Conservation (phyloP, 1,140 invertebrate species). For the Brachystomella parvula region DNA sequence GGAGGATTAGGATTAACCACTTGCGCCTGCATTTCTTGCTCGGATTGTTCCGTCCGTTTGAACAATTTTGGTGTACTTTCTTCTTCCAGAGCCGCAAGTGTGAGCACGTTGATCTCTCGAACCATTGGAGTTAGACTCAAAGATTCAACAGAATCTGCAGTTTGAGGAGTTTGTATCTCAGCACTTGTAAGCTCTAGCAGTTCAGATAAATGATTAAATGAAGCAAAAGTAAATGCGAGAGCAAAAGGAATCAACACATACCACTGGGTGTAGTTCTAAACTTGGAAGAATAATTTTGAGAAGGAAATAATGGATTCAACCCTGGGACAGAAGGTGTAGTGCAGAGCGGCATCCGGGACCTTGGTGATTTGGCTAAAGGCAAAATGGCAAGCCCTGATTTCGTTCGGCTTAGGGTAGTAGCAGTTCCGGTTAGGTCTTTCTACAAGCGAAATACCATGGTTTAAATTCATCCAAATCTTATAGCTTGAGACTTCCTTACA, state of each 20-base stretch:
- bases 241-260: background rate
- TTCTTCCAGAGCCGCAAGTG: slow-evolving; percentile 22
- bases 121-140: slow-evolving; percentile 31
- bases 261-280: background rate
- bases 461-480: no score
- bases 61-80: background rate
- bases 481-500: no score
- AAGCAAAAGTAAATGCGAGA: background rate
- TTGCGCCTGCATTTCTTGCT: background rate
- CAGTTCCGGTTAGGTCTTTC: no score
- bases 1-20: background rate
- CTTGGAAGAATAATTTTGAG: background rate
- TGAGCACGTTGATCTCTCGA: slow-evolving; percentile 30
- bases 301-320: slow-evolving; percentile 9
- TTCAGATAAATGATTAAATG: background rate
- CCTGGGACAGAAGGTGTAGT: no score
- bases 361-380: no score
- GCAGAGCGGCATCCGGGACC: no score
- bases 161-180: background rate
- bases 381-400: no score
- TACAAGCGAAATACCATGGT: background rate
- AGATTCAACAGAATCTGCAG: background rate
- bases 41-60: background rate
- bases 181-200: background rate
- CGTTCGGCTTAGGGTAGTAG: no score